Base-by-base conservation (phyloP, 2,113 vertebrate species). In the Ciconia maguari region DNA sequence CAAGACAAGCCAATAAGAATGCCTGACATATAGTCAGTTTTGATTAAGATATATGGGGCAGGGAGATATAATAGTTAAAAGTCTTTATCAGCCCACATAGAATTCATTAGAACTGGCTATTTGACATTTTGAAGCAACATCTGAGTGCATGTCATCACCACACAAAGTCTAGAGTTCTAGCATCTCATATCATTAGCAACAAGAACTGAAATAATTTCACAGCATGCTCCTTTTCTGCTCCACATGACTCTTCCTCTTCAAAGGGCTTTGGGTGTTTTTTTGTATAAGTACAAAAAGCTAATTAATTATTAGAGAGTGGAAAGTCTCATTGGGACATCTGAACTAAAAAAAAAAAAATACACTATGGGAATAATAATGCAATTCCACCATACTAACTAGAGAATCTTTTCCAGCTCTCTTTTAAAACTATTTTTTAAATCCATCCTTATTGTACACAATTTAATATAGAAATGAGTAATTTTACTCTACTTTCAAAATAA, bases 301-400 rank as follows among this genome's bases (percentile, higher is more conserved):
- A 97, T 94, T 90, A 97, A 91, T 94, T 92, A 87, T 68, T 95
- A 96, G 96, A 80, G 22, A 92, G 74, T 46, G 27, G 41, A 91
- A 95, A 87, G 21, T 69, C 93, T 83, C 81, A 58, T 0, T 55
- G 81, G 91, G 89, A 85, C 74, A 94, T 79, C 49, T 79, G 74
- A 61, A 72, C 61, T 77, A 7, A 77, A 68, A 91, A 83, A 77
- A 71, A 68, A 91, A 80, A 71, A 76, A 65, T 13, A 49, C 22
- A 29, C 15, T 58, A 52, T 84, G 57, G 49, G 65, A 96, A 96
- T 94, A 95, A 84, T 68, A 89, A 94, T 27, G 58, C 32, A 94
- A 38, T 85, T 92, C 41, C 44, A 79, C 26, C 13, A 61, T 34
- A n/a, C 10, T 60, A 75, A 60, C 24, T 46, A 80, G 0, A 83